Conservation (phyloP, 2,888 invertebrate genomes). For the Priocnemis perturbator region DNA sequence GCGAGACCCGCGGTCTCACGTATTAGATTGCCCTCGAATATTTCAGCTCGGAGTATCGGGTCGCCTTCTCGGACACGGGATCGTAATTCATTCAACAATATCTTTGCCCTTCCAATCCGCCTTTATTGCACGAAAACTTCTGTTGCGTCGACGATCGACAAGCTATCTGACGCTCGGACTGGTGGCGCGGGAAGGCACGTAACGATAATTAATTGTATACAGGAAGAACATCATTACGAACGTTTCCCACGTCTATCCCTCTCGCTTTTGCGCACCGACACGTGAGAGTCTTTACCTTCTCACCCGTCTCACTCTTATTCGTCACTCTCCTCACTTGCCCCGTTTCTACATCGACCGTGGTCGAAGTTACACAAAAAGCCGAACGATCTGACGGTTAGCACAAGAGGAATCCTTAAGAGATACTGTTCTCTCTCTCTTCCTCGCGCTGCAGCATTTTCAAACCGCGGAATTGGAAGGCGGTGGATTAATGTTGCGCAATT, state of each 20-base stretch:
- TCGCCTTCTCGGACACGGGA: too few relatives aligned
- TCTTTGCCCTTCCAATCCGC: not conserved
- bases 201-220: conserved; percentile 50
- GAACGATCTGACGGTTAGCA: too few relatives aligned
- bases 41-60: too few relatives aligned
- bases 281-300: conserved; percentile 25
- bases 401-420: not conserved
- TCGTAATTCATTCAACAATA: too few relatives aligned
- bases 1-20: not conserved
- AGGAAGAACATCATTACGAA: conserved; percentile 39
- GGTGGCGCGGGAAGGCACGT: conserved; percentile 35
- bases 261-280: conserved; percentile 22
- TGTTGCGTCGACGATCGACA: not conserved
- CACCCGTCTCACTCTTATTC: not conserved
- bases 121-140: not conserved
- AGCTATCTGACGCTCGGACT: not conserved
- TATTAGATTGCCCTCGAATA: too few relatives aligned
- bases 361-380: too few relatives aligned
- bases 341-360: too few relatives aligned
- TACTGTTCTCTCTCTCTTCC: conserved; percentile 6
- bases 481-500: conserved; percentile 54
- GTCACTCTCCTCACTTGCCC: not conserved
- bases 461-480: conserved; percentile 41
- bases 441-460: conserved; percentile 21
- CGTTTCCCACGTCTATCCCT: conserved; percentile 23